These are phyloP conservation scores for Columba guinea DNA, from an alignment of 2,797 vertebrate species.

Conservation along the genomic window DNA sequence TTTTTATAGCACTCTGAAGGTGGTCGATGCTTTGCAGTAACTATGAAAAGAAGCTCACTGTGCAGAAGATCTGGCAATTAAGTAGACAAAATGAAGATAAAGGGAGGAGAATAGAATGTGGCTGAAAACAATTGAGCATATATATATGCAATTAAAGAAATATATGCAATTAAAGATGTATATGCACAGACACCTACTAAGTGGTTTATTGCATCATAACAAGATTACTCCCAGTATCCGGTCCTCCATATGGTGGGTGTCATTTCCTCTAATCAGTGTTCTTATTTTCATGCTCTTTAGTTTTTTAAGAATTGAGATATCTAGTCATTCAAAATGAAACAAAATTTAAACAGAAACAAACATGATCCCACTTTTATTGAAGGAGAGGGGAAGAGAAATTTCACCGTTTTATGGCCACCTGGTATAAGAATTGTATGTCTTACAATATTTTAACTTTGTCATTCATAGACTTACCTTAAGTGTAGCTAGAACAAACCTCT, in stretches of 20 bases:
- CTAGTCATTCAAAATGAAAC: background rate
- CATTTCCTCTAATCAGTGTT: background rate
- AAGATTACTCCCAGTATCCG: background rate
- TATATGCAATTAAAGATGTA: background rate
- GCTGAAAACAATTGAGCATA: background rate
- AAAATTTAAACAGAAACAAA: background rate
- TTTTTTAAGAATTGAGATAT: background rate
- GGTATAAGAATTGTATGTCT: background rate
- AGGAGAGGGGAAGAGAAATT: background rate
- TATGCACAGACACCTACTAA: background rate
- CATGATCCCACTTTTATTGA: background rate
- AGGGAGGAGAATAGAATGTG: background rate
- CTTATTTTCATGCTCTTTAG: background rate
- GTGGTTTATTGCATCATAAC: background rate
- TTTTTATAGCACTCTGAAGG: background rate
- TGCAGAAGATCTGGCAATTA: background rate
- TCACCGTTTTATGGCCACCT: background rate
- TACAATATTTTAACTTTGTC: background rate
- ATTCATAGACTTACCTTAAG: background rate
- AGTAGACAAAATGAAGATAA: background rate
- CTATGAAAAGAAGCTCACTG: background rate
- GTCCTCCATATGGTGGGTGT: accelerated
- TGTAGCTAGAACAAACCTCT: background rate
- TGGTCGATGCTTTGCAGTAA: background rate
- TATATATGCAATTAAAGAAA: background rate